Conservation (phyloP, 2,113 vertebrate genomes). For the Odocoileus virginianus region DNA sequence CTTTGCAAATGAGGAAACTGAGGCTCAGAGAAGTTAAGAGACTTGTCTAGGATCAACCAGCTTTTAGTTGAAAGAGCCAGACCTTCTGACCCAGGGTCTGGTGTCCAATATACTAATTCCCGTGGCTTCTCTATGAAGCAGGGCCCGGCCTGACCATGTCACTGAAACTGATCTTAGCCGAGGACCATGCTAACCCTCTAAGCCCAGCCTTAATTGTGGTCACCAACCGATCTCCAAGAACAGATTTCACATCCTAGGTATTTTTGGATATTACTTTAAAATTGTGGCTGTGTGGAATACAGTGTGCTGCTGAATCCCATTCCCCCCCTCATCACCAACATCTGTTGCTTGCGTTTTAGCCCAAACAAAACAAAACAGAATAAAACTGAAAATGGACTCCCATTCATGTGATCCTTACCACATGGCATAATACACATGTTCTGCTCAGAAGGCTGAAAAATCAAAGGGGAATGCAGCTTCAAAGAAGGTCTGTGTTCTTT, state of each 20-base stretch:
- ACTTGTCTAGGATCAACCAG: background rate
- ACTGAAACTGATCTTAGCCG: background rate
- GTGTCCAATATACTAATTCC: background rate
- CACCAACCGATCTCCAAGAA: background rate
- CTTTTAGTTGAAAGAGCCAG: background rate
- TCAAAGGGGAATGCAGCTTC: background rate
- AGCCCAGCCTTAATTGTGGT: background rate
- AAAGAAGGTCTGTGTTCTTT: background rate
- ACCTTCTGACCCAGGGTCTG: background rate
- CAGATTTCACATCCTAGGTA: background rate
- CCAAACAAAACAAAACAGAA: background rate
- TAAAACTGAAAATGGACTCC: background rate
- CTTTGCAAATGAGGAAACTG: background rate
- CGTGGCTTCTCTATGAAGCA: background rate
- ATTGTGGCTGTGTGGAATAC: background rate
- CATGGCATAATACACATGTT: background rate
- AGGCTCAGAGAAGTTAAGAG: background rate
- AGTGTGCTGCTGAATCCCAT: background rate
- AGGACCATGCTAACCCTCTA: background rate
- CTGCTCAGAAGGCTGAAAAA: background rate
- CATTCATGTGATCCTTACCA: background rate
- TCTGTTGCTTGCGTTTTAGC: background rate
- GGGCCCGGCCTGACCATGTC: background rate
- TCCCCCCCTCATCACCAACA: background rate
- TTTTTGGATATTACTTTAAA: background rate